A percentile compares a stretch with the other conserved stretches of the same genome.
Evolutionary conservation across 2,888 invertebrate genomes (phyloP).

Genomic region (Drosophila quasianomalipes): DNA sequence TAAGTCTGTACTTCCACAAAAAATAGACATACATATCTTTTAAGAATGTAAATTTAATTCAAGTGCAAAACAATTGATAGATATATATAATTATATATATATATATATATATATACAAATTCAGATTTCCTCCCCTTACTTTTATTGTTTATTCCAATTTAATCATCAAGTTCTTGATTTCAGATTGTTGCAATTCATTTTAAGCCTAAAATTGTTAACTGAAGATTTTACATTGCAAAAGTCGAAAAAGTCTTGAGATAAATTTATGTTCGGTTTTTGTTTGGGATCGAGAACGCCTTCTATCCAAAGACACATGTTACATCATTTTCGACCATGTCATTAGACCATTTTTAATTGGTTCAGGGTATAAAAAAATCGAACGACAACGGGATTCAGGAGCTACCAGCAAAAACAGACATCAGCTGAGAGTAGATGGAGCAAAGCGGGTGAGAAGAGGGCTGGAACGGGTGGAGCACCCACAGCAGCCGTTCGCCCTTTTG

Average conservation of each 20-base stretch:
- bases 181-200: neutral
- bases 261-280: neutral
- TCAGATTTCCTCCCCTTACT: neutral
- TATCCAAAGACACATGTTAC: neutral
- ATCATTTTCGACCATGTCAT: neutral
- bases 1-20: neutral
- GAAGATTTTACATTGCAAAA: neutral
- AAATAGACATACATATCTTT: neutral
- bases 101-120: neutral
- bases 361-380: neutral
- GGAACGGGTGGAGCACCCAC: neutral
- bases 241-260: neutral
- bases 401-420: constrained; percentile 14
- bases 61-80: neutral
- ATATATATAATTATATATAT: too few species aligned
- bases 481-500: constrained; percentile 24
- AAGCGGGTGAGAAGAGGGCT: neutral
- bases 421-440: neutral
- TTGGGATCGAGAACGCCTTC: neutral
- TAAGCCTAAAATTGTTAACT: neutral
- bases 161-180: neutral
- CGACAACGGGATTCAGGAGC: neutral
- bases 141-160: neutral
- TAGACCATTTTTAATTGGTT: neutral
- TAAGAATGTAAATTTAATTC: neutral